Evolutionary conservation across 2,888 invertebrate species (phyloP), one percentile per base, ranked within the genome.

Genomic region (Oithona nana): DNA sequence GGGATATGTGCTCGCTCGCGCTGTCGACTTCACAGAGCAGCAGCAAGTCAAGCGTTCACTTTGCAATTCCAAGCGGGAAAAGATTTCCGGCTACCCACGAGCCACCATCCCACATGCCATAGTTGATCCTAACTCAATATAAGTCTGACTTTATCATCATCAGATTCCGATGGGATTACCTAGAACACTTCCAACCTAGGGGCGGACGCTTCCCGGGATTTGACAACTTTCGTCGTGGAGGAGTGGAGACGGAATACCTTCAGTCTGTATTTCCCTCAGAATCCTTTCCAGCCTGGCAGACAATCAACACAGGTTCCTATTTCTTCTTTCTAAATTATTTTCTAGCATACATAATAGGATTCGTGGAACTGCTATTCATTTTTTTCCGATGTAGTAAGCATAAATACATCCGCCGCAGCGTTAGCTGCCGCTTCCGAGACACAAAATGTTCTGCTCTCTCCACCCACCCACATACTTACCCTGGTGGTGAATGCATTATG

Each of bases 241-340:
- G 71, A 55, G 69, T 68, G 16, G 67, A 67, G 54, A 69, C 68
- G 3, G 66, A 69, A 64, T 71, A 68, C 68, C 67, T 71, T 61
- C 67, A 68, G 57, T 68, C 70, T 4, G 66, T 69, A 8, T 70
- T 69, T 65, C 70, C 70, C 1, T 65, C 69, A 13, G 54, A 68
- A 30, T 70, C 69, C 26, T 70, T 69, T 64, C 70, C 71, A 6
- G 65, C 68, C 30, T 70, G 70, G 69, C 68, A 70, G 29, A 68
- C 70, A 11, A 67, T 69, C 24, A 67, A 66, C 62, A 69, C 69
- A n/a, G 69, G 69, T 51, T n/a, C n/a, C n/a, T n/a, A 26, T 26
- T 20, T 29, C 11, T 13, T 57, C 2, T 1, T 13, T 16, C 20
- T 52, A 13, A 11, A 16, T 20, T 13, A 11, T 16, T 13, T 16